Conservation (phyloP, 2,888 invertebrate genomes). For the Cephus runcator region DNA sequence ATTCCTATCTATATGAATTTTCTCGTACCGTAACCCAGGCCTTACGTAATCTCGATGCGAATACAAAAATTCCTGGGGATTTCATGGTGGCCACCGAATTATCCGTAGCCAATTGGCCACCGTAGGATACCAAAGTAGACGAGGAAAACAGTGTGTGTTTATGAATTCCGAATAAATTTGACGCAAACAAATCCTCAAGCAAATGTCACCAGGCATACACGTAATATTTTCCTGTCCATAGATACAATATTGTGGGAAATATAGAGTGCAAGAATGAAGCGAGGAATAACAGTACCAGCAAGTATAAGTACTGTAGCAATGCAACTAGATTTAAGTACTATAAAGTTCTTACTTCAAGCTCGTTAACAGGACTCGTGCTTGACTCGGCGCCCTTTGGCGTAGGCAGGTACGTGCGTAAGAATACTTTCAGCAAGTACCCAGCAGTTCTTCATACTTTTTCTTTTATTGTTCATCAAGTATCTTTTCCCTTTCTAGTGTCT, state of each 20-base stretch:
- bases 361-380: not conserved
- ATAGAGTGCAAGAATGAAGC: not conserved
- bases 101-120: not conserved
- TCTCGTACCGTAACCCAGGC: not conserved
- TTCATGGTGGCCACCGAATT: not conserved
- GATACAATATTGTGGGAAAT: not conserved
- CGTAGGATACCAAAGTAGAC: not conserved
- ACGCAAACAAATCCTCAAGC: not conserved
- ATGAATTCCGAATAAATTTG: not conserved
- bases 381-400: not conserved
- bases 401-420: not conserved
- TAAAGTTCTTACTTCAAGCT: not conserved
- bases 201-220: not conserved
- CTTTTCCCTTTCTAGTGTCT: not conserved
- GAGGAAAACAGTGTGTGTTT: not conserved
- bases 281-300: not conserved
- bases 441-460: not conserved
- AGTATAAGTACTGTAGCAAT: not conserved
- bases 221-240: not conserved
- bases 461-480: not conserved
- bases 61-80: not conserved
- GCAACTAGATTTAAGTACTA: not conserved
- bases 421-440: not conserved
- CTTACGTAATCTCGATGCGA: not conserved
- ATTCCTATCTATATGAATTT: slow-evolving; percentile 23